Conservation (phyloP, 64 coral and sea anemone genomes). For the Montipora cactus region DNA sequence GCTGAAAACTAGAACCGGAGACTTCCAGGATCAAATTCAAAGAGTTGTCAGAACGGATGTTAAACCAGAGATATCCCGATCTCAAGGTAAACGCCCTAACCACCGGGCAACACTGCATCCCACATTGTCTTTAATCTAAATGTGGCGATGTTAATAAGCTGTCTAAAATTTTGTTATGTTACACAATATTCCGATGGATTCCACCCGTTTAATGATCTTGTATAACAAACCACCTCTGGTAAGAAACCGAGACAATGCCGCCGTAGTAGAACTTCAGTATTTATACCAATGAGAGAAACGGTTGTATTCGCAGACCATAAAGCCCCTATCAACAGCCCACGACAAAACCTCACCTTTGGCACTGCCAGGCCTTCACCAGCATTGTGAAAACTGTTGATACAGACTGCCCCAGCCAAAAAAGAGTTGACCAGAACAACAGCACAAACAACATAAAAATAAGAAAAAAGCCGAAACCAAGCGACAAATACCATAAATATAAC, state of each 20-base stretch:
- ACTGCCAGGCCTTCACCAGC: neutral
- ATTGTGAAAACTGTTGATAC: neutral
- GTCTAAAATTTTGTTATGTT: too few species aligned
- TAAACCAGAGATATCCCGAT: too few species aligned
- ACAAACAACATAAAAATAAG: neutral
- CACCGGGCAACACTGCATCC: too few species aligned
- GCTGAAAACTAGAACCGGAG: too few species aligned
- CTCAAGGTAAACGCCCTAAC: too few species aligned
- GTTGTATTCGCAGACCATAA: neutral
- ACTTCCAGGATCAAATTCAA: too few species aligned
- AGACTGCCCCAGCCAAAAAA: neutral
- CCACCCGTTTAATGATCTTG: neutral
- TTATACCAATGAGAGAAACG: neutral
- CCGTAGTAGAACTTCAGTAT: neutral
- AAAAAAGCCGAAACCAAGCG: constrained; percentile 13
- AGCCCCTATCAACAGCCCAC: neutral
- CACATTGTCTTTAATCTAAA: too few species aligned
- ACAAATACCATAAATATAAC: neutral
- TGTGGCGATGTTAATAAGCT: too few species aligned
- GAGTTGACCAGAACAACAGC: neutral
- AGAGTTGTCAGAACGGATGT: too few species aligned
- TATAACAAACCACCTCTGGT: neutral
- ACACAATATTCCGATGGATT: neutral
- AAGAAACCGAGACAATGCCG: neutral
- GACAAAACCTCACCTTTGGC: constrained; percentile 16